These are phyloP conservation scores for Hippocampus kuda DNA, from an alignment of 2,797 vertebrate genomes.

Conservation along the genomic window DNA sequence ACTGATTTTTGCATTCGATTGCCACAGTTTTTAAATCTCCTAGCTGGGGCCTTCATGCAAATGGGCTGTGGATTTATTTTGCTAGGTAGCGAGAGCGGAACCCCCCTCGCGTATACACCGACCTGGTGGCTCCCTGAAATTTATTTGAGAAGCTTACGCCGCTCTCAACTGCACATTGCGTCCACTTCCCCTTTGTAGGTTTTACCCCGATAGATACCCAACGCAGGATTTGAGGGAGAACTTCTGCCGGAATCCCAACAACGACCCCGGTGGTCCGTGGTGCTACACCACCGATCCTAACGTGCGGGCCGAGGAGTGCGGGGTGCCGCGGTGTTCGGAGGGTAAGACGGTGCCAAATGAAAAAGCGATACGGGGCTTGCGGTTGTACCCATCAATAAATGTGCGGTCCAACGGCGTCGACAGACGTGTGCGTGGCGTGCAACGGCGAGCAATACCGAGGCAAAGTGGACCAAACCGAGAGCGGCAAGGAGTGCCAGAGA, in stretches of 20 bases:
- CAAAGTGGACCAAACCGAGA: constrained; percentile 85
- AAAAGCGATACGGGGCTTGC: neutral
- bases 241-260: constrained; percentile 93
- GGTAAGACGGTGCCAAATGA: constrained; percentile 61
- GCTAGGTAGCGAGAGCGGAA: constrained; percentile 27
- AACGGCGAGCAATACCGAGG: constrained; percentile 88
- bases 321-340: constrained; percentile 85
- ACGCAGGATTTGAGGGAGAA: constrained; percentile 87
- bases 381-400: neutral
- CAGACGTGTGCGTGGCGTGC: constrained; percentile 88
- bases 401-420: constrained; percentile 19
- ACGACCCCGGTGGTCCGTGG: constrained; percentile 89
- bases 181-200: constrained; percentile 64
- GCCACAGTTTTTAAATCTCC: constrained; percentile 7
- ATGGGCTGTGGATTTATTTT: constrained; percentile 38
- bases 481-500: constrained; percentile 89
- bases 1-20: constrained; percentile 30
- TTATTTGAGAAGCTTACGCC: constrained; percentile 42
- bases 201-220: constrained; percentile 69
- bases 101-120: neutral
- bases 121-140: constrained; percentile 29
- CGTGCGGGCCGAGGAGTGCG: constrained; percentile 81
- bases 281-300: constrained; percentile 91
- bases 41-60: constrained; percentile 20
- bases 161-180: constrained; percentile 34